These are phyloP conservation scores for Martes martes DNA, from an alignment of 2,113 vertebrate genomes.

Conservation along the genomic window DNA sequence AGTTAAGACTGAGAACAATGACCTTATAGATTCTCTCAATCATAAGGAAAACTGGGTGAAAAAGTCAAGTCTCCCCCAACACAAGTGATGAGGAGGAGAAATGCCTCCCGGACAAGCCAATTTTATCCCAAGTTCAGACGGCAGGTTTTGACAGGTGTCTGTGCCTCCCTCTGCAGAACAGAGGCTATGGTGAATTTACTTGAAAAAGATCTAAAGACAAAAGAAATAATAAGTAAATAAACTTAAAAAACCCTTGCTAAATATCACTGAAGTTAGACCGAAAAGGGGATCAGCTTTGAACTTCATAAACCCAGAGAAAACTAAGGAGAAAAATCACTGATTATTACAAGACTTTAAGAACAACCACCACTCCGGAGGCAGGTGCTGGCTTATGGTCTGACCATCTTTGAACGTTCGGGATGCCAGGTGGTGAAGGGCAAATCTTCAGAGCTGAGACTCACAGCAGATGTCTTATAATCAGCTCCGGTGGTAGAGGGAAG, in stretches of 20 bases:
- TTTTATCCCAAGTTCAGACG: neutral
- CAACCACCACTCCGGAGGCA: neutral
- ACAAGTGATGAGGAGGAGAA: neutral
- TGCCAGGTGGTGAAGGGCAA: neutral
- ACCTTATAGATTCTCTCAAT: neutral
- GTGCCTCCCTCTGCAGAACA: neutral
- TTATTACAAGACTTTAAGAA: neutral
- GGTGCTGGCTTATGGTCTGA: neutral
- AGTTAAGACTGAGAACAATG: neutral
- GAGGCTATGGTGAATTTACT: neutral
- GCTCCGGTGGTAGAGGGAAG: neutral
- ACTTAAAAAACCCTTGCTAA: neutral
- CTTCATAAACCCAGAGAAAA: constrained; percentile 15
- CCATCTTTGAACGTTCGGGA: neutral
- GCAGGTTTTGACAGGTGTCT: neutral
- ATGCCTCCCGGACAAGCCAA: neutral
- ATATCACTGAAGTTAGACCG: neutral
- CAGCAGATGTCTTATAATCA: neutral
- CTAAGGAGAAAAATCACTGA: neutral
- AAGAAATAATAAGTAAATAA: neutral
- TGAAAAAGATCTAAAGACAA: neutral
- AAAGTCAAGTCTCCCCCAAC: neutral
- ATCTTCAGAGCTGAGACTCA: neutral
- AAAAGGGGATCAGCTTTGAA: neutral
- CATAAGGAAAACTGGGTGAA: neutral